Percentiles rank a stretch among this genome's conserved stretches.
These are phyloP conservation scores for Actinernus sp. DNA, from an alignment of 92 coral and sea anemone genomes.

Conservation along the genomic window DNA sequence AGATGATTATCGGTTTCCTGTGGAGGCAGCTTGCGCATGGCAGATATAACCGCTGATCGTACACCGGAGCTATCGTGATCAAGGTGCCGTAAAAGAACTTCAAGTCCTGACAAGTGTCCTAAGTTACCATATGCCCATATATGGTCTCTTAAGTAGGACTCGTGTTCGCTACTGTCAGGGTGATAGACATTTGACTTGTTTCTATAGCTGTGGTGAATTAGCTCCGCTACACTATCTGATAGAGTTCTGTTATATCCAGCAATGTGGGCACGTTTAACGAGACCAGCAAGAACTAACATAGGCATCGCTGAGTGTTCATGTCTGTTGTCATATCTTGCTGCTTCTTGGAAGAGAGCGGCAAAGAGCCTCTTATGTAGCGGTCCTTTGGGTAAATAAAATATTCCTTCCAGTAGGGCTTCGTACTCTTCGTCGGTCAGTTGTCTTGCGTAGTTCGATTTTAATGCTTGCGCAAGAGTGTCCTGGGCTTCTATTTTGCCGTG, in stretches of 20 bases:
- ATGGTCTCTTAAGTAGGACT: constrained; percentile 80
- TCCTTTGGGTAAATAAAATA: constrained; percentile 87
- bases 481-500: constrained; percentile 76
- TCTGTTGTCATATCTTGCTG: constrained; percentile 48
- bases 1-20: constrained; percentile 80
- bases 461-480: constrained; percentile 70
- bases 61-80: constrained; percentile 95
- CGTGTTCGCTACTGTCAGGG: constrained; percentile 81
- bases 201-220: constrained; percentile 83
- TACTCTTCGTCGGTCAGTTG: constrained; percentile 80
- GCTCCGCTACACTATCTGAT: constrained; percentile 65
- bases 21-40: constrained; percentile 90
- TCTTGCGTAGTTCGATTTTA: constrained; percentile 71
- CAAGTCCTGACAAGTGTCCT: constrained; percentile 89
- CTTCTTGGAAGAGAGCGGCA: constrained; percentile 64
- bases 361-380: constrained; percentile 80
- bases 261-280: constrained; percentile 67
- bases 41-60: constrained; percentile 88
- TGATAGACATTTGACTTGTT: constrained; percentile 81
- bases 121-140: constrained; percentile 99
- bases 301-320: constrained; percentile 77
- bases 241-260: constrained; percentile 88
- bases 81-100: constrained; percentile 72
- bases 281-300: constrained; percentile 88
- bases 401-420: constrained; percentile 77